A percentile compares a stretch with the other conserved stretches of the same genome.
Evolutionary conservation across 1,140 invertebrate species (phyloP).

Genomic region (Nymphalis io): DNA sequence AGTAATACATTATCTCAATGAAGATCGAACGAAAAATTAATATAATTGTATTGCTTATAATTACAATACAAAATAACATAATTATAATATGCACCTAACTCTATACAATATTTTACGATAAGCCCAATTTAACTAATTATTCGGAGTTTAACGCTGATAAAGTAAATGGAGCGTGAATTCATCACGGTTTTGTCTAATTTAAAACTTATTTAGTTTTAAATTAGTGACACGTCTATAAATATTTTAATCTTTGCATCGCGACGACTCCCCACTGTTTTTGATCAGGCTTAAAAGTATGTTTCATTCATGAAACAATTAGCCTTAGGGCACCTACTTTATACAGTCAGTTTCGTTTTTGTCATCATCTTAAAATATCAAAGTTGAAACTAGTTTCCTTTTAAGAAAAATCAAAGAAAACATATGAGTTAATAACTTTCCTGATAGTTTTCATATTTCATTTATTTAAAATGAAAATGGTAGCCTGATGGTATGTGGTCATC

Average conservation of each 20-base stretch:
- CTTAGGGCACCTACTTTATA: slow-evolving; percentile 39
- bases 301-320: slow-evolving; percentile 67
- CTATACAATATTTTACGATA: too few species aligned
- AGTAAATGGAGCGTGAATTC: too few species aligned
- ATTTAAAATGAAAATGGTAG: too few species aligned
- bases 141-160: too few species aligned
- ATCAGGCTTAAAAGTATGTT: slow-evolving; percentile 58
- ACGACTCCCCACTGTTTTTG: slow-evolving; percentile 53
- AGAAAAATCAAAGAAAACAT: background rate
- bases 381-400: background rate
- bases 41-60: too few species aligned
- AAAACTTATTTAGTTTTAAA: background rate
- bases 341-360: background rate
- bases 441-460: too few species aligned
- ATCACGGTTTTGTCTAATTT: too few species aligned
- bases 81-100: too few species aligned
- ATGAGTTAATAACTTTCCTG: background rate
- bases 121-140: too few species aligned
- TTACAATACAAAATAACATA: too few species aligned
- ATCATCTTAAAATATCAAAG: background rate
- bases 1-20: background rate
- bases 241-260: slow-evolving; percentile 42
- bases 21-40: too few species aligned
- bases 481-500: too few species aligned
- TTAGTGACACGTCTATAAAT: slow-evolving; percentile 14